Conservation (phyloP, 2,888 invertebrate genomes). For the Hymenopus coronatus region DNA sequence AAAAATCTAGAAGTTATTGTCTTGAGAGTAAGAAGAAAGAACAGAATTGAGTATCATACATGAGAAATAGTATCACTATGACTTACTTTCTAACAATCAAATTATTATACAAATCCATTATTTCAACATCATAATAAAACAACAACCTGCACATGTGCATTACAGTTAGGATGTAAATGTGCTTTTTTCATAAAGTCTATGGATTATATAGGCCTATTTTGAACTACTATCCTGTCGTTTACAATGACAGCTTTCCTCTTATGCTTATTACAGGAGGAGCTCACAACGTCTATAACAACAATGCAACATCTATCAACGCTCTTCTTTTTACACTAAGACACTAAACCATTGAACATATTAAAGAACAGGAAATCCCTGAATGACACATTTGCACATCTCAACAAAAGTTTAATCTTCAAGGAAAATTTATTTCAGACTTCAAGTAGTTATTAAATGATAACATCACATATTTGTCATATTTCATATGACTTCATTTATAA, state of each 20-base stretch:
- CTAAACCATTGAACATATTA: background rate
- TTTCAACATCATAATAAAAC: background rate
- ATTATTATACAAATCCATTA: background rate
- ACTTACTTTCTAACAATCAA: background rate
- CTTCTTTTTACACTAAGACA: background rate
- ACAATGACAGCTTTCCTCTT: background rate
- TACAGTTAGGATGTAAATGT: background rate
- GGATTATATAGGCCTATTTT: background rate
- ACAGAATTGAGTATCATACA: background rate
- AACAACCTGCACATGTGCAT: background rate
- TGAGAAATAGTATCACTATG: background rate
- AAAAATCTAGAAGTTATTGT: background rate
- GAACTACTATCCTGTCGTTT: background rate
- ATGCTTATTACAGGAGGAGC: background rate
- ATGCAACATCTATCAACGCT: background rate
- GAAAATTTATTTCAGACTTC: too few relatives aligned
- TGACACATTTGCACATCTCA: background rate
- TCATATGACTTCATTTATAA: too few relatives aligned
- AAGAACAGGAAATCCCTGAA: background rate
- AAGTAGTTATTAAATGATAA: too few relatives aligned
- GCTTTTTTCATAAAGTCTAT: background rate
- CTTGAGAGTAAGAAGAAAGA: background rate
- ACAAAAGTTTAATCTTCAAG: too few relatives aligned
- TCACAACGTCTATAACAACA: background rate
- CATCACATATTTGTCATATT: too few relatives aligned